Conservation (phyloP, 35 echinoderm and acorn worm species). For the Diadema setosum region DNA sequence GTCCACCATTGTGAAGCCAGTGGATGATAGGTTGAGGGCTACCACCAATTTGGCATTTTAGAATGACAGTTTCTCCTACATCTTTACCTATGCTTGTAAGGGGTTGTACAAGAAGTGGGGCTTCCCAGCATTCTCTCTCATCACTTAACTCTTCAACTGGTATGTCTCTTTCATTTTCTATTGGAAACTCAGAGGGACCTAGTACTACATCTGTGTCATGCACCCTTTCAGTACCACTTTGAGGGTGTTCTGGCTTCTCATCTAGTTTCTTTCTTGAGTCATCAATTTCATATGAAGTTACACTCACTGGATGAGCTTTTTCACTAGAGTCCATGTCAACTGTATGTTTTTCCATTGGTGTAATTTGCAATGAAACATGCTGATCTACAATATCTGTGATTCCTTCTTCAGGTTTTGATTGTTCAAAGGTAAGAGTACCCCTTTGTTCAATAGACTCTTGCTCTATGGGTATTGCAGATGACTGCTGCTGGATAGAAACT, state of each 20-base stretch:
- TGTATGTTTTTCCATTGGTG: no score
- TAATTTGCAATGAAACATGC: no score
- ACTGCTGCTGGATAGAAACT: no score
- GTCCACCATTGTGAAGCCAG: constrained; percentile 72
- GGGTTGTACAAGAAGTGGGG: constrained; percentile 44
- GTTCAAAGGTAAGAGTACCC: no score
- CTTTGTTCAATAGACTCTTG: no score
- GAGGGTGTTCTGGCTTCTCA: neutral
- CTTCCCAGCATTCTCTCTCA: constrained; percentile 21
- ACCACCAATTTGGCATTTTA: constrained; percentile 60
- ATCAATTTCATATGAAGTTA: neutral
- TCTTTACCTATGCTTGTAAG: constrained; percentile 44
- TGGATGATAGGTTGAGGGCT: constrained; percentile 32
- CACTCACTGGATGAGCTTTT: no score
- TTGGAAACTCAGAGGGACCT: neutral
- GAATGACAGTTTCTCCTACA: constrained; percentile 32
- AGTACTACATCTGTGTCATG: neutral
- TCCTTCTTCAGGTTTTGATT: no score
- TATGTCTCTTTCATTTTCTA: neutral
- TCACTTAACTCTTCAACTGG: no score
- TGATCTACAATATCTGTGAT: no score
- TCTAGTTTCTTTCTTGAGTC: neutral
- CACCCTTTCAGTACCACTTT: neutral
- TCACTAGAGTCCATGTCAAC: no score
- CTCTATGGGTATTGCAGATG: no score